Conservation (phyloP, 2,888 invertebrate genomes). For the Euplagia quadripunctaria region DNA sequence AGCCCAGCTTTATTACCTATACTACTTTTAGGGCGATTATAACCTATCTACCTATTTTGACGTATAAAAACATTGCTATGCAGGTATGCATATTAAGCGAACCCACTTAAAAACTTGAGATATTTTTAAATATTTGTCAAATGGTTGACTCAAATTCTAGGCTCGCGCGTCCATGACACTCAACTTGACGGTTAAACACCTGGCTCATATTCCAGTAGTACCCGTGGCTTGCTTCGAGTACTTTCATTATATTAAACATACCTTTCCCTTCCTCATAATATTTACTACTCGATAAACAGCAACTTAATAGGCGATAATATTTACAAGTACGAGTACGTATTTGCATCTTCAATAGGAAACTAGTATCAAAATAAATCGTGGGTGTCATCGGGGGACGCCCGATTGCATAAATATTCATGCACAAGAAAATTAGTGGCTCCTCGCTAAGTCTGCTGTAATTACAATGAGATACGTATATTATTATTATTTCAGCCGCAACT, state of each 20-base stretch:
- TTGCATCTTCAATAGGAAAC: constrained; percentile 36
- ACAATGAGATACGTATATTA: constrained; percentile 19
- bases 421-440: constrained; percentile 38
- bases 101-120: not conserved
- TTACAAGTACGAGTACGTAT: constrained; percentile 23
- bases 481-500: too few relatives aligned
- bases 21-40: not conserved
- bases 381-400: constrained; percentile 28
- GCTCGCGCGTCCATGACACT: constrained; percentile 14
- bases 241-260: constrained; percentile 21
- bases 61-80: not conserved
- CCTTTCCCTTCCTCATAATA: constrained; percentile 22
- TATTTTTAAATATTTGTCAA: constrained; percentile 16
- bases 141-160: constrained; percentile 4
- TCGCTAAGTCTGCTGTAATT: constrained; percentile 34
- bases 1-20: not conserved
- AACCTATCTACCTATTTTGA: not conserved
- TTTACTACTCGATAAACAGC: constrained; percentile 33
- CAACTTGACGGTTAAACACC: constrained; percentile 17
- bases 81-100: not conserved
- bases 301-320: constrained; percentile 37
- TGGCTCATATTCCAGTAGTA: constrained; percentile 20
- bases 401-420: constrained; percentile 44
- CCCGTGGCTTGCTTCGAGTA: constrained; percentile 16
- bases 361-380: constrained; percentile 40